Base-by-base conservation (phyloP, 2,113 vertebrate species). In the Pelecanus crispus region DNA sequence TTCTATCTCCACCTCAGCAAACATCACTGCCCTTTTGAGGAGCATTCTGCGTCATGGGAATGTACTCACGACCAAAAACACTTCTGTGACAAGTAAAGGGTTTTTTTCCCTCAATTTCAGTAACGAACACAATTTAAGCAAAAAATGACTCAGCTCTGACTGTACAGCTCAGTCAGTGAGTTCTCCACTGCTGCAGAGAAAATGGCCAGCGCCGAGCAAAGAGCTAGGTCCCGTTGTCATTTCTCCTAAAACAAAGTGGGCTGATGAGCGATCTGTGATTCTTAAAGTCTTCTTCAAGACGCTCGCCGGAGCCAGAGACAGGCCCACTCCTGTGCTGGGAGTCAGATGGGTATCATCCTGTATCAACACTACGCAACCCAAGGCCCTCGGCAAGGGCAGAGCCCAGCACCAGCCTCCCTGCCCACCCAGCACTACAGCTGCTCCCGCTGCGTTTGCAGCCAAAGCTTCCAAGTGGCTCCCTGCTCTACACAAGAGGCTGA, bases 121-220 rank as follows among this genome's bases (percentile, higher is more conserved):
- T 63, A 81, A 91, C 0, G 0, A 95, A 62, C 38, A 55, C 7
- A 38, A 81, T 68, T 95, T 56, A 66, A 94, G 73, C 34, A 88
- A 58, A 82, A 95, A 94, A 91, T 91, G 80, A 94, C 91, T 94
- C 83, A 92, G 70, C 62, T 5, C 2, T 75, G 73, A 79, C 77
- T 70, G 53, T 36, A 29, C 9, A 4, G 65, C 61, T 88, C 86
- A 45, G 66, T 36, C 61, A 67, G 70, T 0, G 13, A 88, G 73
- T 8, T 17, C 78, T 52, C 25, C 19, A 1, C 11, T 15, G 29
- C 79, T 79, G 59, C 73, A 42, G 31, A 75, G 70, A 72, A 71
- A 59, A 40, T 0, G 1, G 70, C 40, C 83, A 86, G 68, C 0
- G 2, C 0, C 0, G 38, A 83, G 74, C 71, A 42, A 16, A 38